These are phyloP conservation scores for Atherix ibis DNA, from an alignment of 2,888 invertebrate species.

Conservation along the genomic window DNA sequence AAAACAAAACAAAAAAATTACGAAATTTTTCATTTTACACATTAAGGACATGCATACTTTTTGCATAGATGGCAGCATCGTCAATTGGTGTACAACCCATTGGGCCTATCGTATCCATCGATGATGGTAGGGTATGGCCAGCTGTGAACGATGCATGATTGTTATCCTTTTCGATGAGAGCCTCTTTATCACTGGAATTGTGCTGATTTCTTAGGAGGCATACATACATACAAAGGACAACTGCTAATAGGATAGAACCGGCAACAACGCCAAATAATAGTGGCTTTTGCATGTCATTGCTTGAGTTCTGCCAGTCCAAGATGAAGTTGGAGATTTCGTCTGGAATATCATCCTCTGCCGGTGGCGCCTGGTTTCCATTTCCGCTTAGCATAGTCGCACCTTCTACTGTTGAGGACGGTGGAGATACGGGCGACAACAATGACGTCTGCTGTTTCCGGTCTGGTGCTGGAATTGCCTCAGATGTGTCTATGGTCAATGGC, in stretches of 20 bases:
- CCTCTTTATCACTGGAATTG: constrained; percentile 17
- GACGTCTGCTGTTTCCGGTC: constrained; percentile 1
- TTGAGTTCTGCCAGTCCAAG: constrained; percentile 18
- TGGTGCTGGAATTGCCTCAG: constrained; percentile 15
- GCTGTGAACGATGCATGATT: too few species aligned
- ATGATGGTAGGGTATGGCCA: too few species aligned
- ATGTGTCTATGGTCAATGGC: constrained; percentile 28
- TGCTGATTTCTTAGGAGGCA: constrained; percentile 16
- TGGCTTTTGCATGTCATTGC: constrained; percentile 19
- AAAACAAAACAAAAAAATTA: too few species aligned
- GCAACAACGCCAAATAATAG: constrained; percentile 19
- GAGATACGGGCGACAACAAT: not conserved
- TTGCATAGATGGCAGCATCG: constrained; percentile 5
- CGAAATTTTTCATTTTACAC: too few species aligned
- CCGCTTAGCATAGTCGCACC: too few species aligned
- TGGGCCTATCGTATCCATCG: constrained; percentile 11
- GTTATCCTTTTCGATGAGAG: constrained; percentile 19
- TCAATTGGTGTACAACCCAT: not conserved
- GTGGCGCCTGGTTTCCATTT: too few species aligned
- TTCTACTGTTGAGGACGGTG: not conserved
- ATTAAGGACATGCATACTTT: constrained; percentile 7
- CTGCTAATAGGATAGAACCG: constrained; percentile 16
- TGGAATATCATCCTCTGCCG: constrained; percentile 11
- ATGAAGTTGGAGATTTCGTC: constrained; percentile 17
- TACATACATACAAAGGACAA: constrained; percentile 16